phyloP scores from a whole-genome alignment of 1,140 invertebrate species.

The Drosophila yakuba region DNA sequence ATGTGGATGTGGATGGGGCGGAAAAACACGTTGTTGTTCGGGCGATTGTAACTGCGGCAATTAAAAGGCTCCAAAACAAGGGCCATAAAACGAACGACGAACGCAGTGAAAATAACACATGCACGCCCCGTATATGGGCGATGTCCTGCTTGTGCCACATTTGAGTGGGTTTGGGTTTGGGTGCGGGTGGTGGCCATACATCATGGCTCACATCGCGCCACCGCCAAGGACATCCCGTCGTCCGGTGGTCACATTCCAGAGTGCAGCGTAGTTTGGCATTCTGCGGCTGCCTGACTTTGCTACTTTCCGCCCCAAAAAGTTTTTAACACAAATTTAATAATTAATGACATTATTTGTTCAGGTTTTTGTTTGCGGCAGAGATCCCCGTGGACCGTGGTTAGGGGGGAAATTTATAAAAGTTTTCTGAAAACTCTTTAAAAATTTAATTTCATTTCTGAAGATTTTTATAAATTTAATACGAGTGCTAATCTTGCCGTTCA shows the following conservation, averaged over 20 bases:
- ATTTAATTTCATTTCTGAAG: too few species aligned
- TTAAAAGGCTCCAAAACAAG: constrained; percentile 64
- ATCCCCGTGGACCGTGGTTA: background rate
- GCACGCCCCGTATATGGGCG: constrained; percentile 20
- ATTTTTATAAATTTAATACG: too few species aligned
- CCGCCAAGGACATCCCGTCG: constrained; percentile 61
- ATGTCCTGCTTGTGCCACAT: constrained; percentile 22
- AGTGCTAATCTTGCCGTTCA: too few species aligned
- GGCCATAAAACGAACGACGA: constrained; percentile 64
- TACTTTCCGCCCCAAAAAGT: constrained; percentile 53
- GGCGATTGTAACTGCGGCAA: constrained; percentile 72
- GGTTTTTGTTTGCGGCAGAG: background rate
- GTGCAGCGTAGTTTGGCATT: constrained; percentile 30
- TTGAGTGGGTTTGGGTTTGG: background rate
- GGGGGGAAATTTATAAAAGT: background rate
- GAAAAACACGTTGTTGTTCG: constrained; percentile 57
- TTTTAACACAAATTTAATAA: constrained; percentile 72
- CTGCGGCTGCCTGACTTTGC: constrained; percentile 38
- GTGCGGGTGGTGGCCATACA: constrained; percentile 56
- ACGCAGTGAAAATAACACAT: constrained; percentile 41
- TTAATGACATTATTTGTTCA: constrained; percentile 59
- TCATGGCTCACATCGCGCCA: constrained; percentile 53
- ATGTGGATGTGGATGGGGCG: background rate
- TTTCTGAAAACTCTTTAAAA: too few species aligned
- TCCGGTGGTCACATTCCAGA: constrained; percentile 34